Conservation (phyloP, 2,113 vertebrate genomes). For the Mugil cephalus region DNA sequence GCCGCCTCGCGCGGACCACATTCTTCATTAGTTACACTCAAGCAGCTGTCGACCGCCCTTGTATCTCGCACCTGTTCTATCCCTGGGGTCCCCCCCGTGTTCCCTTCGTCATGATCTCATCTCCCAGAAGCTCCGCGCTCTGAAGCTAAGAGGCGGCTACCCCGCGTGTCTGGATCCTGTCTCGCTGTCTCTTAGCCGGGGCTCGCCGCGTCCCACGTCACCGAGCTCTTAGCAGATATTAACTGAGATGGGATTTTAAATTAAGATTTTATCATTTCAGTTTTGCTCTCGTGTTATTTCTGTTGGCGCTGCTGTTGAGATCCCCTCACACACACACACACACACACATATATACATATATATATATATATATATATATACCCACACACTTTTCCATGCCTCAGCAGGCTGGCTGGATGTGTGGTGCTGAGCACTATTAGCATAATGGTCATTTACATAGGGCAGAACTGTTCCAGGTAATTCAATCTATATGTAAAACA, state of each 20-base stretch:
- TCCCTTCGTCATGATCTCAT: slow-evolving; percentile 51
- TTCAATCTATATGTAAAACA: slow-evolving; percentile 85
- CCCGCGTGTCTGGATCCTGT: slow-evolving; percentile 42
- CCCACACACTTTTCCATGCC: slow-evolving; percentile 8
- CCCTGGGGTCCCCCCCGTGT: slow-evolving; percentile 28
- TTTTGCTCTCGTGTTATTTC: not conserved
- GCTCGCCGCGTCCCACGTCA: not conserved
- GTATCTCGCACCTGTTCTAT: slow-evolving; percentile 67
- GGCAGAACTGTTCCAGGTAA: slow-evolving; percentile 72
- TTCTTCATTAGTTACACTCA: slow-evolving; percentile 59
- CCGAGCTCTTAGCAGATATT: slow-evolving; percentile 1
- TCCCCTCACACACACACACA: slow-evolving; percentile 11
- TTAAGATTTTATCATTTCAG: not conserved
- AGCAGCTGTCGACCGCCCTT: slow-evolving; percentile 71
- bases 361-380: no score
- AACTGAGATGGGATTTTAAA: not conserved
- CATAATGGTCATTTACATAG: slow-evolving; percentile 79
- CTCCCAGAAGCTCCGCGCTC: slow-evolving; percentile 21
- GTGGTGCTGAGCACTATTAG: slow-evolving; percentile 67
- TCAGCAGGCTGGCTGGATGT: slow-evolving; percentile 22
- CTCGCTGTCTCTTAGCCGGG: slow-evolving; percentile 9
- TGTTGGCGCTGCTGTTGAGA: not conserved
- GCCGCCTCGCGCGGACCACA: slow-evolving; percentile 24
- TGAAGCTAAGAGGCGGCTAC: slow-evolving; percentile 18
- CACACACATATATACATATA: no score